These are phyloP conservation scores for Micropoecilia bifurca DNA, from an alignment of 2,797 vertebrate species.

Conservation along the genomic window DNA sequence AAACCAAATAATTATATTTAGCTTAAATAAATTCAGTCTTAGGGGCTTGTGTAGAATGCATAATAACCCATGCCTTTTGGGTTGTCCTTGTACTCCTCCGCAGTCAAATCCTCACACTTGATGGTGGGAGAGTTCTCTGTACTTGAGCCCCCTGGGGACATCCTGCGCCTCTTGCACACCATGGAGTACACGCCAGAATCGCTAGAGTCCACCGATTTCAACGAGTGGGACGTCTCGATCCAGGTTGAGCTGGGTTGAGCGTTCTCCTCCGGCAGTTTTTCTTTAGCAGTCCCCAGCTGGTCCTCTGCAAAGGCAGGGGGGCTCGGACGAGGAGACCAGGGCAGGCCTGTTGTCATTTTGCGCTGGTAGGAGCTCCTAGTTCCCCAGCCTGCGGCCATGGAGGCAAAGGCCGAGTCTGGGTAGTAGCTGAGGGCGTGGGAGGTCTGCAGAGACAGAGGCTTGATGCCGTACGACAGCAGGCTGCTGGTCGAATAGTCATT, in stretches of 20 bases:
- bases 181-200: conserved; percentile 93
- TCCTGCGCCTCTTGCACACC: conserved; percentile 94
- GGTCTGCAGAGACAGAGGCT: conserved; percentile 94
- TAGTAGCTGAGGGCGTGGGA: conserved; percentile 96
- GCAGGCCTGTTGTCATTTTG: conserved; percentile 92
- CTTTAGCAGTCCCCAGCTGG: conserved; percentile 87
- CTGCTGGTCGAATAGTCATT: conserved; percentile 92
- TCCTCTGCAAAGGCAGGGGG: conserved; percentile 92
- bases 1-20: conserved; percentile 70
- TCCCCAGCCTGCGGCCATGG: conserved; percentile 92
- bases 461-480: conserved; percentile 95
- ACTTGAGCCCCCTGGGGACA: conserved; percentile 95
- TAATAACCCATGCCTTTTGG: conserved; percentile 98
- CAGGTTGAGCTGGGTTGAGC: conserved; percentile 81
- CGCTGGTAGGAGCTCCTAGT: conserved; percentile 92
- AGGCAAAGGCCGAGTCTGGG: conserved; percentile 92
- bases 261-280: conserved; percentile 94
- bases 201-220: conserved; percentile 94
- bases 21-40: conserved; percentile 81
- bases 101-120: conserved; percentile 96
- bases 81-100: conserved; percentile 97
- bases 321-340: conserved; percentile 94
- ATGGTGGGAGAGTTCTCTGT: conserved; percentile 97
- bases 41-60: conserved; percentile 96
- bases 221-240: conserved; percentile 93